A percentile compares a stretch with the other conserved stretches of the same genome.
Evolutionary conservation across 2,113 vertebrate genomes (phyloP).

Genomic region (Gobio gobio): DNA sequence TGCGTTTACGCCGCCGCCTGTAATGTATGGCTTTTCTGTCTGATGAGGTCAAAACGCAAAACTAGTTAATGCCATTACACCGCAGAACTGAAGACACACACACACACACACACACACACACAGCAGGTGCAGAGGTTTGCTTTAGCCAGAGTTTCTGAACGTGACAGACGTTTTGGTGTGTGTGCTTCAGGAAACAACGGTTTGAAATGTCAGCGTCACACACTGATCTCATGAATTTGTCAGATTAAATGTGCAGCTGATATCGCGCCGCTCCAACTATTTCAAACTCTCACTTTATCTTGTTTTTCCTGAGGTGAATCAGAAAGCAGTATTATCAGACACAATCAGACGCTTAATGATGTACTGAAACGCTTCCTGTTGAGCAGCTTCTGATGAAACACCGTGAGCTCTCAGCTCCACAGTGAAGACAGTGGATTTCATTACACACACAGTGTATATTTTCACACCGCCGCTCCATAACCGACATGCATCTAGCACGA

Average conservation of each 20-base stretch:
- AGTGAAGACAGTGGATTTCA: conserved; percentile 23
- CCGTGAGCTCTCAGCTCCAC: background rate
- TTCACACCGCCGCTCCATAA: too few relatives aligned
- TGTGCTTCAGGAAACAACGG: background rate
- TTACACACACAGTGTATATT: too few relatives aligned
- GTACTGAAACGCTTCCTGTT: conserved; percentile 1
- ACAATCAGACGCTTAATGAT: conserved; percentile 1
- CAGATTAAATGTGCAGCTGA: background rate
- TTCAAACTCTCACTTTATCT: background rate
- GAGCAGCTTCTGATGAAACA: conserved; percentile 8
- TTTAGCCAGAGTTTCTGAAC: conserved; percentile 2
- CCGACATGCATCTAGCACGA: too few relatives aligned
- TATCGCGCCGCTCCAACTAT: background rate
- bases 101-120: conserved; percentile 55
- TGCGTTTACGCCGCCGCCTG: conserved; percentile 73
- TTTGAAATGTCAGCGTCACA: background rate
- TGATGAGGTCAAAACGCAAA: conserved; percentile 86
- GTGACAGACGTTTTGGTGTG: background rate
- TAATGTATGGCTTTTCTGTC: conserved; percentile 77
- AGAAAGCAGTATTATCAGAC: background rate
- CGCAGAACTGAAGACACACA: conserved; percentile 82
- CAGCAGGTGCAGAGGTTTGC: conserved; percentile 38
- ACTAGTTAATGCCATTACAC: conserved; percentile 88
- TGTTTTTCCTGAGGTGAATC: too few relatives aligned
- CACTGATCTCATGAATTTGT: background rate